A percentile compares a stretch with the other conserved stretches of the same genome.
These are phyloP conservation scores for Nycticryphes semicollaris DNA, from an alignment of 2,113 vertebrate genomes.

Conservation along the genomic window DNA sequence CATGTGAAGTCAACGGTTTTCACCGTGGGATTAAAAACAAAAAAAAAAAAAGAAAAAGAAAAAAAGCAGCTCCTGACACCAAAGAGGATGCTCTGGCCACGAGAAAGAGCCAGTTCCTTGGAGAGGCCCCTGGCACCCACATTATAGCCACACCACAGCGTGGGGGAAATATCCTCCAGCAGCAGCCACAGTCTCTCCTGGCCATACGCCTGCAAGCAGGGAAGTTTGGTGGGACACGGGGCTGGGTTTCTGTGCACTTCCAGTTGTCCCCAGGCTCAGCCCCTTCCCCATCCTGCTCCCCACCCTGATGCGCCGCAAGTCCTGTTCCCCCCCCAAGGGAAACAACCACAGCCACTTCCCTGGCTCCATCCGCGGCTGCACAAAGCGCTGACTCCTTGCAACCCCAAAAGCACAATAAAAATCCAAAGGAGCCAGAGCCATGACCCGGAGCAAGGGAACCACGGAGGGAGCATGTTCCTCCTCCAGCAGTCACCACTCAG, in stretches of 20 bases:
- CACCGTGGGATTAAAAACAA: neutral
- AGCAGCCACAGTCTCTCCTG: neutral
- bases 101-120: neutral
- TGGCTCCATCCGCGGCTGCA: neutral
- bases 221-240: neutral
- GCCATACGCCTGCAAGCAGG: neutral
- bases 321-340: neutral
- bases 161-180: neutral
- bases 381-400: neutral
- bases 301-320: neutral
- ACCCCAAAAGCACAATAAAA: constrained; percentile 35
- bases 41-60: neutral
- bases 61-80: neutral
- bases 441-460: neutral
- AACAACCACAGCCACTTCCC: constrained; percentile 3
- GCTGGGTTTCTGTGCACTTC: neutral
- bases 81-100: neutral
- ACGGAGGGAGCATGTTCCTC: neutral
- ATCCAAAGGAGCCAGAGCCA: neutral
- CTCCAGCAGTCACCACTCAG: neutral
- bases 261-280: neutral
- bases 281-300: neutral
- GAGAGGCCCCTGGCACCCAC: neutral
- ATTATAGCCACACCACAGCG: neutral
- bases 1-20: accelerated